Conservation (phyloP, 2,888 invertebrate species). For the Scrobipalpa costella region DNA sequence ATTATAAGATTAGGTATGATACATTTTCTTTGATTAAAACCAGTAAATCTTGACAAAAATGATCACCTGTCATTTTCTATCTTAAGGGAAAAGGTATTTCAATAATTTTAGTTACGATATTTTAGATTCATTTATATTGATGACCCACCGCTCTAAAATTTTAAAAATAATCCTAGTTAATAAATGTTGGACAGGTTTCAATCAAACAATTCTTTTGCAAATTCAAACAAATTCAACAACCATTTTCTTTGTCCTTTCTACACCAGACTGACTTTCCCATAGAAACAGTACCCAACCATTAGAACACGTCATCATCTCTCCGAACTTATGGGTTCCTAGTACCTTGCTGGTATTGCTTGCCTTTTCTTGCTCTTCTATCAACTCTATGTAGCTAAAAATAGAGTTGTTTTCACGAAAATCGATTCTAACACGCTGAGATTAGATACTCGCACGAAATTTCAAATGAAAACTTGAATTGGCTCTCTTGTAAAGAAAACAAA, state of each 20-base stretch:
- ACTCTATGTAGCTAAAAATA: conserved; percentile 17
- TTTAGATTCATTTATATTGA: no score
- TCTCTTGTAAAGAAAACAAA: neutral
- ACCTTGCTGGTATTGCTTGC: conserved; percentile 32
- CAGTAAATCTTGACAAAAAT: no score
- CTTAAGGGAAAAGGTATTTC: no score
- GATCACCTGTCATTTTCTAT: no score
- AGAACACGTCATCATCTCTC: conserved; percentile 10
- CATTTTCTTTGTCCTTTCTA: neutral
- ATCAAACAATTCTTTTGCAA: neutral
- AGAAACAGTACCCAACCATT: neutral
- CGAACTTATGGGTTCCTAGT: conserved; percentile 12
- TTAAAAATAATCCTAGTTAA: no score
- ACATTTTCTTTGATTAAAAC: no score
- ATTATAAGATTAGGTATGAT: no score
- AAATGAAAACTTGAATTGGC: conserved; percentile 13
- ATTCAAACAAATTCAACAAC: neutral
- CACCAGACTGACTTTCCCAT: conserved; percentile 13
- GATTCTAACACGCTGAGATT: conserved; percentile 13
- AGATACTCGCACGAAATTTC: neutral
- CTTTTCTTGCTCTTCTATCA: conserved; percentile 22
- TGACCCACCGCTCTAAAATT: no score
- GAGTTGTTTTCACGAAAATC: conserved; percentile 10
- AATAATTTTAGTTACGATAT: no score
- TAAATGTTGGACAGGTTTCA: no score